Evolutionary conservation across 2,113 vertebrate genomes (phyloP), one percentile per base, ranked within the genome.

Genomic region (Antennarius striatus): DNA sequence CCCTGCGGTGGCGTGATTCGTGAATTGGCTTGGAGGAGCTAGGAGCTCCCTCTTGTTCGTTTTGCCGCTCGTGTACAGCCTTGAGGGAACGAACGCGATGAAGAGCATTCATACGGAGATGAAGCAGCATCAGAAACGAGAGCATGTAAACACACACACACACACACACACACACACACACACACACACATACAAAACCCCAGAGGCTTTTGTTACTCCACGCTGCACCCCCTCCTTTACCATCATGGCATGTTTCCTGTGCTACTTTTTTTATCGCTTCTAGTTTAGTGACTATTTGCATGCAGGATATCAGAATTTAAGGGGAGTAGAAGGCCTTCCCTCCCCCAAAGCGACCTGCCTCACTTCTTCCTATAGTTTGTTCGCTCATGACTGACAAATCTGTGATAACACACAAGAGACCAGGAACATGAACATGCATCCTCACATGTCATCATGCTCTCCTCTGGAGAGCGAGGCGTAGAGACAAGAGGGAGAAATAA

Each of bases 271-370:
- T 51, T 47, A 10, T 51, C 3, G 28, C 43, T 50, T 51, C 42
- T 56, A 42, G 47, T 50, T 42, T 46, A 36, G 32, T 63, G 12
- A 32, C 40, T 40, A 10, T 40, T 40, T 10, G 10, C 39, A 40
- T 40, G 5, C 22, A 22, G 22, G 39, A 40, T 40, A 40, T 40
- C 39, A 10, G 22, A 22, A 22, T 22, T 1, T 22, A 22, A 22
- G 22, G 22, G 22, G 22, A 22, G 22, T 22, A 22, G 28, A 48
- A 49, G n/a, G 36, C 14, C 10, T 48, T 57, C 36, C 45, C 63
- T 67, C 43, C 65, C 48, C 22, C 63, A 56, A 29, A 22, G 53
- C 56, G 66, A 77, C 68, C 68, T 71, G 68, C 46, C 63, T 39
- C 6, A 3, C 62, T 15, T 28, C 45, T 12, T 56, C 52, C 15